Base-by-base conservation (phyloP, 2,797 vertebrate species). In the Pyrocephalus nanus region DNA sequence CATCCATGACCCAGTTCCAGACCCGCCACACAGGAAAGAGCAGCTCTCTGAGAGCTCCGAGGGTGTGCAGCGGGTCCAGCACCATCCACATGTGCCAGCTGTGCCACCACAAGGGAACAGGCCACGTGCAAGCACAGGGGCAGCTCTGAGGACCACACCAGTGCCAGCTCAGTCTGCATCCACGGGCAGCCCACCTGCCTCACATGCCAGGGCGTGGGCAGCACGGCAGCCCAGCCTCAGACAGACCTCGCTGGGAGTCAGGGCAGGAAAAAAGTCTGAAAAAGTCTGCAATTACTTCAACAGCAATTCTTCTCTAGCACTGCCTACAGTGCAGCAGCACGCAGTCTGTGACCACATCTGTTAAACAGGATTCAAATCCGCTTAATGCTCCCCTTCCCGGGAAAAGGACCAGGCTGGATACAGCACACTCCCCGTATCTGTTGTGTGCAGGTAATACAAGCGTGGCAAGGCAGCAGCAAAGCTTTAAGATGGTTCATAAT, bases 351-450 rank as follows among this genome's bases (percentile, higher is more conserved):
- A 92, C 96, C 86, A 84, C 58, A 0, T 91, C 89, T 94, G 95
- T 95, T 97, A 95, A 95, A 96, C 86, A 94, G 96, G 89, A 96
- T 94, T 96, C 97, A 96, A 96, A 97, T 93, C 96, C 30, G 30
- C 93, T 97, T 95, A 96, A 93, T 81, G 81, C 94, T 96, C 70
- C 93, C n/a, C 65, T 86, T 93, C 81, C 55, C 26, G 29, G 50
- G 60, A 65, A 57, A 84, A 43, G 69, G 57, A 84, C 32, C 17
- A 26, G 53, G 14, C 61, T 78, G 73, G 79, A 76, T 47, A 3
- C 72, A 94, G 93, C 92, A 92, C 72, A 78, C 38, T 62, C 45
- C 72, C 66, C 38, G n/a, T 62, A 73, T 77, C 87, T 86, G 85
- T 12, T 72, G 62, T 26, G 16, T 8, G 66, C 51, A 90, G 92